phyloP scores from a whole-genome alignment of 2,797 vertebrate genomes.

The Lagocephalus sceleratus region DNA sequence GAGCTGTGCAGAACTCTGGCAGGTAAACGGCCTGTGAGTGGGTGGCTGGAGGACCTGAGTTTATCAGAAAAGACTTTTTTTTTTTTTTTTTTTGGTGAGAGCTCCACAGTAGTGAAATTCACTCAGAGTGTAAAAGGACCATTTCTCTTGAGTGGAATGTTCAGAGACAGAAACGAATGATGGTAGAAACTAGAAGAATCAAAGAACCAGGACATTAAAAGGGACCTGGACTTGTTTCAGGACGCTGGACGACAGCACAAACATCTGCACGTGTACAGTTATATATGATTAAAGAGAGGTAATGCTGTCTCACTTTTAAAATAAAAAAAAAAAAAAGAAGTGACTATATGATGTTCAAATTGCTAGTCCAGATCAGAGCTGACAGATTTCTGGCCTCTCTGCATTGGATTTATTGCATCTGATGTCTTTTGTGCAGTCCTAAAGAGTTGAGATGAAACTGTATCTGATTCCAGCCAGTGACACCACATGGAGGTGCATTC shows the following conservation, averaged over 20 bases:
- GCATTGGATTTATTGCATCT: too few relatives aligned
- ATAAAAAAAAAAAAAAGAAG: neutral
- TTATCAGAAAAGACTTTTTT: neutral
- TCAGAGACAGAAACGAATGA: neutral
- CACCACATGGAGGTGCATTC: too few relatives aligned
- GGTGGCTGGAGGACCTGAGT: constrained; percentile 4
- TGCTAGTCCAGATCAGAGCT: neutral
- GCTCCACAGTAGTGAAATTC: neutral
- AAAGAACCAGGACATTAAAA: too few relatives aligned
- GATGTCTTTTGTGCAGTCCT: too few relatives aligned
- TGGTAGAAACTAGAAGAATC: neutral
- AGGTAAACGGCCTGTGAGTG: neutral
- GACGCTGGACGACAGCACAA: neutral
- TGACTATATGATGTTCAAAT: neutral
- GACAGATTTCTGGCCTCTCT: neutral
- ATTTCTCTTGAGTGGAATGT: neutral
- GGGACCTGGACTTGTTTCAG: too few relatives aligned
- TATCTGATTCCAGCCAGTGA: too few relatives aligned
- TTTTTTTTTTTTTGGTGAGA: neutral
- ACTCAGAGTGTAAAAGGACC: neutral
- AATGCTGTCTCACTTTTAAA: neutral
- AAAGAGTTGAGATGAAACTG: too few relatives aligned
- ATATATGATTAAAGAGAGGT: too few relatives aligned
- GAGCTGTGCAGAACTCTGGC: too few relatives aligned
- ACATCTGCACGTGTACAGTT: neutral